Percentiles rank a stretch among this genome's conserved stretches.
These are phyloP conservation scores for Cephus spinipes DNA, from an alignment of 2,888 invertebrate species.

Conservation along the genomic window DNA sequence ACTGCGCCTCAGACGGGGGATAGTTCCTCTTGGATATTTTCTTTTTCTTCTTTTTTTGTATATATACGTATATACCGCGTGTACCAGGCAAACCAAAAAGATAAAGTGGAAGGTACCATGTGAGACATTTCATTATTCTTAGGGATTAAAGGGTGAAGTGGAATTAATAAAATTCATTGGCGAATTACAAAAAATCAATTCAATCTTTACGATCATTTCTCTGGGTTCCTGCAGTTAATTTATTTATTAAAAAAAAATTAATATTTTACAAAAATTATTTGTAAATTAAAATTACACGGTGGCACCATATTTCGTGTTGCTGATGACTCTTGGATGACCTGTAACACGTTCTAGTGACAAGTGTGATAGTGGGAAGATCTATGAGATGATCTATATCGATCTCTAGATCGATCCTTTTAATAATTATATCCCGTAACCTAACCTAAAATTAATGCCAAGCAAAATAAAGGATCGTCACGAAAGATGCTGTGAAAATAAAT, in stretches of 20 bases:
- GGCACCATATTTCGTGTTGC: slow-evolving; percentile 9
- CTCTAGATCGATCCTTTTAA: background rate
- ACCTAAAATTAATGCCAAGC: background rate
- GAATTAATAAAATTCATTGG: background rate
- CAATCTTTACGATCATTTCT: background rate
- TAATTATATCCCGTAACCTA: background rate
- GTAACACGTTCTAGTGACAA: background rate
- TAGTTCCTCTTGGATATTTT: background rate
- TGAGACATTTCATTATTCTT: background rate
- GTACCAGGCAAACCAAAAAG: background rate
- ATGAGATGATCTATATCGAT: background rate
- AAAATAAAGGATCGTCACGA: background rate
- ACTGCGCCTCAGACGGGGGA: background rate
- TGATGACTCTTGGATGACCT: background rate
- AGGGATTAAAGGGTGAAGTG: background rate
- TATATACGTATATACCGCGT: background rate
- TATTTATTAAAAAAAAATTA: background rate
- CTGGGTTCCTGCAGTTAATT: background rate
- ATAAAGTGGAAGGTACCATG: background rate
- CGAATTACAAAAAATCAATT: background rate
- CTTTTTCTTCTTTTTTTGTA: background rate
- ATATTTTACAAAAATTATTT: background rate
- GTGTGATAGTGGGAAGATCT: background rate
- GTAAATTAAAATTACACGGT: slow-evolving; percentile 25
- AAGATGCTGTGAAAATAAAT: background rate